Percentiles rank a stretch among this genome's conserved stretches.
These are phyloP conservation scores for Nasonia oneida DNA, from an alignment of 2,888 invertebrate genomes.

Conservation along the genomic window DNA sequence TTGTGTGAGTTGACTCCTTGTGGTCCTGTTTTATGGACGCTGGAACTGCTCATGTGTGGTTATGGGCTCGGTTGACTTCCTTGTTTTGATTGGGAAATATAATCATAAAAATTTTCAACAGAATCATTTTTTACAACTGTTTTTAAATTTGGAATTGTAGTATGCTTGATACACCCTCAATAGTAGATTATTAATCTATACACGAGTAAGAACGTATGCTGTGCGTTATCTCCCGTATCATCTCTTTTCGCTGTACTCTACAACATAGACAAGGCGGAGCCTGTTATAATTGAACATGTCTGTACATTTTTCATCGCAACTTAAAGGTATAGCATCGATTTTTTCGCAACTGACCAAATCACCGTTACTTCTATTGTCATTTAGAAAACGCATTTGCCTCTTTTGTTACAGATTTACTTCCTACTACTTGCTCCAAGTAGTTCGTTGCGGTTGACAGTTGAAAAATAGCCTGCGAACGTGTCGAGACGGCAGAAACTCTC, in stretches of 20 bases:
- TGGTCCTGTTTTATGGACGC: not conserved
- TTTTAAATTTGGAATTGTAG: too few species aligned
- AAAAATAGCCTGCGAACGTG: not conserved
- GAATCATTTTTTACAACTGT: too few species aligned
- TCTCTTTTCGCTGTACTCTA: not conserved
- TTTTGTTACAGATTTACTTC: not conserved
- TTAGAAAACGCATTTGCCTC: not conserved
- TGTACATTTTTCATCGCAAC: not conserved
- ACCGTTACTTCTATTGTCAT: not conserved
- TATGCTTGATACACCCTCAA: too few species aligned
- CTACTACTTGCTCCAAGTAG: not conserved
- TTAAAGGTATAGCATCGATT: not conserved
- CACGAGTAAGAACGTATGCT: too few species aligned
- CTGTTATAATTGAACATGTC: not conserved
- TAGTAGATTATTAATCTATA: too few species aligned
- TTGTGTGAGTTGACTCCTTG: slow-evolving; percentile 10
- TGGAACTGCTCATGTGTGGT: not conserved
- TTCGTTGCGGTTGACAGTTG: too few species aligned
- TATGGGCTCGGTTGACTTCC: not conserved
- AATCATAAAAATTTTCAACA: too few species aligned
- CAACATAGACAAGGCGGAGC: not conserved
- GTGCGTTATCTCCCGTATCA: not conserved
- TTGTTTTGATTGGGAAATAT: not conserved
- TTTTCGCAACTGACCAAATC: not conserved
- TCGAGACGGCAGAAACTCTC: not conserved